Percentiles rank a stretch among this genome's conserved stretches.
Conservation (phyloP, 1,140 invertebrate species). For the Atta texana region DNA sequence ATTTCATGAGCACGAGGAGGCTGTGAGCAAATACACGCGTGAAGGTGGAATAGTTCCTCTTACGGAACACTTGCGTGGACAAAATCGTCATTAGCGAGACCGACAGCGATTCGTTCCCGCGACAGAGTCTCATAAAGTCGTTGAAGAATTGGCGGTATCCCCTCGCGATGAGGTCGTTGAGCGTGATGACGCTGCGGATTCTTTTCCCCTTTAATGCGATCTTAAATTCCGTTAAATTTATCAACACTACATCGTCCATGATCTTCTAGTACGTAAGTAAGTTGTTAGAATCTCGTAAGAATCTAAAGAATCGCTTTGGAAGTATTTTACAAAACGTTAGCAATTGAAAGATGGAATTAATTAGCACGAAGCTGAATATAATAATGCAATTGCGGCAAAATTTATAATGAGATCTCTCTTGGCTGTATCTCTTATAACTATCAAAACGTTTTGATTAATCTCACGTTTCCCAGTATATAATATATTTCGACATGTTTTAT, state of each 20-base stretch:
- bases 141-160: constrained; percentile 26
- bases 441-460: constrained; percentile 14
- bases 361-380: background rate
- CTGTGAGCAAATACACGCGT: constrained; percentile 36
- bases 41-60: constrained; percentile 23
- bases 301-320: constrained; percentile 5
- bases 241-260: constrained; percentile 24
- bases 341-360: constrained; percentile 6
- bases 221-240: constrained; percentile 60
- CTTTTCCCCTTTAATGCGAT: constrained; percentile 22
- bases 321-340: background rate
- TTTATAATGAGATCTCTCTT: constrained; percentile 12
- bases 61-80: constrained; percentile 15
- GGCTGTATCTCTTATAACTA: background rate
- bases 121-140: constrained; percentile 38
- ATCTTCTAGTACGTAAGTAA: constrained; percentile 27
- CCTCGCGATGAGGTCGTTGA: constrained; percentile 44
- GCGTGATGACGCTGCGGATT: constrained; percentile 20
- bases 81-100: constrained; percentile 51
- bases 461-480: background rate
- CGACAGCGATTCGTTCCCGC: constrained; percentile 38
- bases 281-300: constrained; percentile 40
- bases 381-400: background rate
- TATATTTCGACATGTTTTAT: background rate
- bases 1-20: constrained; percentile 49